These are phyloP conservation scores for Epirrhoe alternata DNA, from an alignment of 2,888 invertebrate genomes.

Conservation along the genomic window DNA sequence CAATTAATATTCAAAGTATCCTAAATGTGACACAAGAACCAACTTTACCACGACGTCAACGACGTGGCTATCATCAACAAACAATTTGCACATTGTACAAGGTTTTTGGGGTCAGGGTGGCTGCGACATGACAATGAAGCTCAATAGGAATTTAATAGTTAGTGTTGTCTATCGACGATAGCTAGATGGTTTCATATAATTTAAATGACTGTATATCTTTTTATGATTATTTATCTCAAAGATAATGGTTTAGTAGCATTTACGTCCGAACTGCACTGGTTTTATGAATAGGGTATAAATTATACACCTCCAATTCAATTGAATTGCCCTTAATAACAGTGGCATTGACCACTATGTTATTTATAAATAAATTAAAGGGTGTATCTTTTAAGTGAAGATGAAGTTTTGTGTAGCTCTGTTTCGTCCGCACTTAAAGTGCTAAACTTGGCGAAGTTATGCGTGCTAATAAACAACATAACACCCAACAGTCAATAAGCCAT, in stretches of 20 bases:
- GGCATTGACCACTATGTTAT: constrained; percentile 12
- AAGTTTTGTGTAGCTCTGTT: not conserved
- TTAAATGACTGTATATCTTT: constrained; percentile 3
- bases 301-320: constrained; percentile 43
- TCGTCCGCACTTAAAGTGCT: not conserved
- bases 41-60: constrained; percentile 37
- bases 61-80: constrained; percentile 39
- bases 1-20: constrained; percentile 4
- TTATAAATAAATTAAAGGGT: not conserved
- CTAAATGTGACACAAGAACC: constrained; percentile 33
- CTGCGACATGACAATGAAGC: constrained; percentile 42
- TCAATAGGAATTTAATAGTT: constrained; percentile 18
- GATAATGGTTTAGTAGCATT: constrained; percentile 10
- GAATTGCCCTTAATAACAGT: constrained; percentile 43
- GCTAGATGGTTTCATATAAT: not conserved
- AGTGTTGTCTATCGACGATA: not conserved
- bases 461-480: too few relatives aligned
- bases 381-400: not conserved
- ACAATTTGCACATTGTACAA: constrained; percentile 39
- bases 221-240: not conserved
- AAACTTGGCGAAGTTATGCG: too few relatives aligned
- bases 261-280: constrained; percentile 31
- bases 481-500: too few relatives aligned
- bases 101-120: constrained; percentile 45
- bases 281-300: constrained; percentile 46